phyloP scores from a whole-genome alignment of 2,113 vertebrate species.

The Saimiri boliviensis region DNA sequence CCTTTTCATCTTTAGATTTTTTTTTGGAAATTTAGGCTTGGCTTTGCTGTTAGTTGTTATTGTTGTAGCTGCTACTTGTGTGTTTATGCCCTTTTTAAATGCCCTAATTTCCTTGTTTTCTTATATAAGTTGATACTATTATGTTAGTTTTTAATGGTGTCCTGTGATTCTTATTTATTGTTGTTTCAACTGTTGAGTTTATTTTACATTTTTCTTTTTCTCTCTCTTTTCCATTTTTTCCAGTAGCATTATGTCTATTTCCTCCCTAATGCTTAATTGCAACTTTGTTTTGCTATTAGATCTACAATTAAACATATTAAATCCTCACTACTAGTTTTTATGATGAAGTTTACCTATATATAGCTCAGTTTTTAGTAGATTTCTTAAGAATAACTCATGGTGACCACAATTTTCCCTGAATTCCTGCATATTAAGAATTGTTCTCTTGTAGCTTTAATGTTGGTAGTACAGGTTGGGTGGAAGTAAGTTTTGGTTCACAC shows the following conservation, averaged over 20 bases:
- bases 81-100: not conserved
- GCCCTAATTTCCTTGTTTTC: not conserved
- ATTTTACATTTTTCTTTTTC: not conserved
- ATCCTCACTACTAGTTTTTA: not conserved
- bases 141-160: not conserved
- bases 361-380: not conserved
- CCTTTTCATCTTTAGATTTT: not conserved
- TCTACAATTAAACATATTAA: not conserved
- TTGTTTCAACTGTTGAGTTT: not conserved
- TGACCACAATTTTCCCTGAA: not conserved
- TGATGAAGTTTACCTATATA: not conserved
- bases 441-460: not conserved
- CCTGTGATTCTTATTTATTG: not conserved
- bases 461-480: not conserved
- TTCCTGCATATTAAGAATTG: not conserved
- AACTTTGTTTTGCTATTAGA: not conserved
- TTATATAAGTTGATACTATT: not conserved
- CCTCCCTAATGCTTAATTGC: not conserved
- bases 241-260: not conserved
- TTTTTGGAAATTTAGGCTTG: not conserved
- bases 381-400: not conserved
- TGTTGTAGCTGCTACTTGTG: not conserved
- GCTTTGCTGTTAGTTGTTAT: not conserved
- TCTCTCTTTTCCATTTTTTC: not conserved
- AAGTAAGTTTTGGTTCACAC: not conserved